A percentile compares a stretch with the other conserved stretches of the same genome.
phyloP scores from a whole-genome alignment of 92 coral and sea anemone genomes.

The Isaurus tuberculatus region DNA sequence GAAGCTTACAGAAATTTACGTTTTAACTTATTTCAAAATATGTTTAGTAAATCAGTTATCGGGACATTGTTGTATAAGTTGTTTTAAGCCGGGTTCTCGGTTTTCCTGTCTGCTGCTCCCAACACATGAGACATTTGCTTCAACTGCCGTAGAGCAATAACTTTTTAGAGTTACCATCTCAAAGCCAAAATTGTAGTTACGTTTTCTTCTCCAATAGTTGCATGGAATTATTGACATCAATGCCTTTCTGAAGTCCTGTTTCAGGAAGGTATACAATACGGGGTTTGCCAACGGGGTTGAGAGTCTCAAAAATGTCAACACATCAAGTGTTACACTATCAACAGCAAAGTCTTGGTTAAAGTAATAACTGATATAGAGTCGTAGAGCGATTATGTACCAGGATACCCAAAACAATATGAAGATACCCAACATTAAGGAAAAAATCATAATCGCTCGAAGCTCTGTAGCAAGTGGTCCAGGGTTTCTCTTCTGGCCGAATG shows the following conservation, averaged over 20 bases:
- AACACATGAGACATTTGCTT: neutral
- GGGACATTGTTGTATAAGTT: neutral
- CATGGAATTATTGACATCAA: constrained; percentile 2
- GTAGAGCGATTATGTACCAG: constrained; percentile 26
- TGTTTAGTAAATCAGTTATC: too few relatives aligned
- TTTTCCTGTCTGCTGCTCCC: neutral
- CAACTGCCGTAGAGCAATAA: constrained; percentile 1
- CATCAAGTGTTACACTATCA: neutral
- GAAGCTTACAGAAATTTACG: too few relatives aligned
- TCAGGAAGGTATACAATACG: constrained; percentile 33
- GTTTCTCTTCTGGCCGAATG: constrained; percentile 11
- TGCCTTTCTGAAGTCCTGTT: constrained; percentile 39
- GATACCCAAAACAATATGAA: constrained; percentile 39
- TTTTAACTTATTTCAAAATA: too few relatives aligned
- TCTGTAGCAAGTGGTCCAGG: constrained; percentile 3
- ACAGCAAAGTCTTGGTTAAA: neutral
- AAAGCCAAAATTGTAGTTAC: neutral
- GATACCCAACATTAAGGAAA: constrained; percentile 28
- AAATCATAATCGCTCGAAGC: constrained; percentile 34
- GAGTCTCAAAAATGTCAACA: constrained; percentile 33
- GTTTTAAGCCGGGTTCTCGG: neutral
- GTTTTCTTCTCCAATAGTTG: neutral
- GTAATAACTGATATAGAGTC: constrained; percentile 23
- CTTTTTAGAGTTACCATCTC: constrained; percentile 31
- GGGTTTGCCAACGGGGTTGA: constrained; percentile 24